phyloP scores from a whole-genome alignment of 2,888 invertebrate genomes.

The Pseudoips prasinana region DNA sequence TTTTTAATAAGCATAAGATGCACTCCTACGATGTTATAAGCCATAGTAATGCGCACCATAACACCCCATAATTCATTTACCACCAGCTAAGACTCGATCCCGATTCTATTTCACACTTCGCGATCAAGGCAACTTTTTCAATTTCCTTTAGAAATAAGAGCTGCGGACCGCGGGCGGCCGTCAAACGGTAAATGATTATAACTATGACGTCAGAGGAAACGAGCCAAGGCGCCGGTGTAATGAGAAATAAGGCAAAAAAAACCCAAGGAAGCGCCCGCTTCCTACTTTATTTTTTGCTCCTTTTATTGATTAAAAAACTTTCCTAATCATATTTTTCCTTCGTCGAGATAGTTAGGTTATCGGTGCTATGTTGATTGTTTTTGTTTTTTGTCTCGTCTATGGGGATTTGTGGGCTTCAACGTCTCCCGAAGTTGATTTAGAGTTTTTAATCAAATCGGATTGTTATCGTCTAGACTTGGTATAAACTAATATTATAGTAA shows the following conservation, averaged over 20 bases:
- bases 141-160: constrained; percentile 61
- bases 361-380: constrained; percentile 34
- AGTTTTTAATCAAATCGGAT: no score
- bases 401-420: no score
- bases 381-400: constrained; percentile 20
- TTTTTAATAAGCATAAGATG: no score
- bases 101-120: constrained; percentile 50
- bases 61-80: not conserved
- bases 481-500: no score
- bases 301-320: constrained; percentile 76
- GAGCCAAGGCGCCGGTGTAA: constrained; percentile 57
- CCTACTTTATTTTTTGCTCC: constrained; percentile 43
- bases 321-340: constrained; percentile 64
- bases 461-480: no score
- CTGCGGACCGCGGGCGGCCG: constrained; percentile 55
- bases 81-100: constrained; percentile 31
- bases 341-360: constrained; percentile 40
- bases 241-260: constrained; percentile 65
- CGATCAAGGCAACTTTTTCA: constrained; percentile 69
- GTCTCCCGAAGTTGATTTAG: no score
- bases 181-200: constrained; percentile 79
- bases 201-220: constrained; percentile 71
- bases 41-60: no score
- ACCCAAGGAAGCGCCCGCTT: constrained; percentile 35
- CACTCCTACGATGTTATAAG: no score